Evolutionary conservation across 2,888 invertebrate genomes (phyloP).

Genomic region (Pyrochroa serraticornis): DNA sequence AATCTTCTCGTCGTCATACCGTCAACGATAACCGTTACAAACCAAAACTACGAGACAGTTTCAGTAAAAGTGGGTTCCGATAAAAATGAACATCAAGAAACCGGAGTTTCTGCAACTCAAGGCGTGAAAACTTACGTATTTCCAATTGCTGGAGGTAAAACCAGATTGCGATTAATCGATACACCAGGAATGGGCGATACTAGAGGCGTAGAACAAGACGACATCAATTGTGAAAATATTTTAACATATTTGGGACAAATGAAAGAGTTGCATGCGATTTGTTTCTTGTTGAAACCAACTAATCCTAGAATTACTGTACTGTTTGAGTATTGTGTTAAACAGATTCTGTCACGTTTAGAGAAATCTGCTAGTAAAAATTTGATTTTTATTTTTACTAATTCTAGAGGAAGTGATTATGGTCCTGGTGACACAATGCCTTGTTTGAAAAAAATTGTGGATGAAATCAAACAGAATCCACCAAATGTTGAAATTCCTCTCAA

Average conservation of each 20-base stretch:
- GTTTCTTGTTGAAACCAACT: conserved; percentile 43
- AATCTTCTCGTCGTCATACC: conserved; percentile 39
- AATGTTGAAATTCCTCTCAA: conserved; percentile 36
- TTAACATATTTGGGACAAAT: conserved; percentile 40
- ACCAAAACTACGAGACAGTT: conserved; percentile 19
- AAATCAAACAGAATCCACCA: conserved; percentile 30
- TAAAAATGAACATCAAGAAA: conserved; percentile 27
- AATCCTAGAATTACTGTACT: conserved; percentile 38
- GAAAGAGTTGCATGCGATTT: conserved; percentile 43
- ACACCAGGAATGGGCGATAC: conserved; percentile 46
- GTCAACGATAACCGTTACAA: conserved; percentile 36
- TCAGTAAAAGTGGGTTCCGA: conserved; percentile 20
- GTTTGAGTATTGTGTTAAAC: conserved; percentile 47
- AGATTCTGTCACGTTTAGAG: conserved; percentile 46
- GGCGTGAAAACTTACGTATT: conserved; percentile 37
- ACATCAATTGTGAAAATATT: conserved; percentile 40
- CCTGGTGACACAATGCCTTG: conserved; percentile 44
- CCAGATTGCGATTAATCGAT: conserved; percentile 44
- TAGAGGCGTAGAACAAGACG: conserved; percentile 39
- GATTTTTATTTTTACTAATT: conserved; percentile 46
- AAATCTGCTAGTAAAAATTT: conserved; percentile 44
- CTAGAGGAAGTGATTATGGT: conserved; percentile 41
- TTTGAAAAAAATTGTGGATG: conserved; percentile 33
- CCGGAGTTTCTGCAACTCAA: conserved; percentile 36
- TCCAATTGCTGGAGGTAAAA: conserved; percentile 28